Evolutionary conservation across 2,888 invertebrate genomes (phyloP).

Genomic region (Eupithecia exiguata): DNA sequence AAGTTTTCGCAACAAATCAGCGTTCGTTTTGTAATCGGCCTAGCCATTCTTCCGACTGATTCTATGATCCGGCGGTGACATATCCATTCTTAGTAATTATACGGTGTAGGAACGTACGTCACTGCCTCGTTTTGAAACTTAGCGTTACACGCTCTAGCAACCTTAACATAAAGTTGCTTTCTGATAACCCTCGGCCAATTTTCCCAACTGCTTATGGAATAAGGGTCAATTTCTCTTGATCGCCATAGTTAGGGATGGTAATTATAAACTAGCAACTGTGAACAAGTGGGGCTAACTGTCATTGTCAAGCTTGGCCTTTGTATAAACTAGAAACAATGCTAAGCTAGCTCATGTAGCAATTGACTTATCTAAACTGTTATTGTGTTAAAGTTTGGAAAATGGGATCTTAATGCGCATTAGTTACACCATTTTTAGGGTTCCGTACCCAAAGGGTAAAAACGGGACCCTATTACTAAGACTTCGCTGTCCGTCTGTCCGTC

Average conservation of each 20-base stretch:
- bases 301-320: conserved; percentile 67
- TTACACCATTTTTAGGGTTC: background rate
- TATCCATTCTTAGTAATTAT: too few species aligned
- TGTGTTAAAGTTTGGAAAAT: background rate
- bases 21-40: too few species aligned
- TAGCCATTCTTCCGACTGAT: too few species aligned
- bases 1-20: too few species aligned
- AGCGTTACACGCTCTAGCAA: too few species aligned
- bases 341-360: conserved; percentile 65
- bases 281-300: conserved; percentile 70
- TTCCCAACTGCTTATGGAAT: conserved; percentile 27
- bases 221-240: conserved; percentile 39
- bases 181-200: conserved; percentile 8
- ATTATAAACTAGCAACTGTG: conserved; percentile 47
- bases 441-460: too few species aligned
- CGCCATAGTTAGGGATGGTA: conserved; percentile 38
- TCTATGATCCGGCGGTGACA: too few species aligned
- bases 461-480: too few species aligned
- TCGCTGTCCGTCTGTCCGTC: too few species aligned
- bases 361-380: conserved; percentile 54
- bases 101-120: too few species aligned
- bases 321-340: conserved; percentile 57
- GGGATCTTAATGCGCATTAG: background rate
- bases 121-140: too few species aligned
- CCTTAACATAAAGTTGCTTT: too few species aligned